Evolutionary conservation across 1,140 invertebrate genomes (phyloP).

Genomic region (Heliconius melpomene): DNA sequence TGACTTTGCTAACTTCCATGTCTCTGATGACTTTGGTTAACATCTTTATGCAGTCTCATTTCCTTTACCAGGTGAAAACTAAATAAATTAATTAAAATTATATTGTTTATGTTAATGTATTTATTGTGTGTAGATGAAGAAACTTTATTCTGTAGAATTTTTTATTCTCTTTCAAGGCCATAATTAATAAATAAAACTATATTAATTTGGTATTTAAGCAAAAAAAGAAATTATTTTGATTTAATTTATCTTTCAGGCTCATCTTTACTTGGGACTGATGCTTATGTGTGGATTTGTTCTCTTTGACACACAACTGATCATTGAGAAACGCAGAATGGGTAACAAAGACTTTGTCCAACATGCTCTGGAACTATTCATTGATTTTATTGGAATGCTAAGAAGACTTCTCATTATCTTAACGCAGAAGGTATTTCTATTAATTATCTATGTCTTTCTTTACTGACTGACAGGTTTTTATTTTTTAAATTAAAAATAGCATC

Average conservation of each 20-base stretch:
- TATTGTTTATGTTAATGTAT: no score
- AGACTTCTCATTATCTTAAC: conserved; percentile 93
- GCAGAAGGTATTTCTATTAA: conserved; percentile 86
- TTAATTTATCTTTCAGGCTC: conserved; percentile 80
- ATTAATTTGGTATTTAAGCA: background rate
- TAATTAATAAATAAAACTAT: no score
- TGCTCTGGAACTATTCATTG: conserved; percentile 94
- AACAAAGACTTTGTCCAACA: conserved; percentile 96
- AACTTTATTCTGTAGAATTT: no score
- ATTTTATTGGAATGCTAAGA: conserved; percentile 95
- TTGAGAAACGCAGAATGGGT: conserved; percentile 94
- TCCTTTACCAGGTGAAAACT: conserved; percentile 89
- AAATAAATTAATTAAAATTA: background rate
- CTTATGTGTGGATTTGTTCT: conserved; percentile 97
- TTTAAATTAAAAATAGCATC: no score
- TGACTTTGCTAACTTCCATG: conserved; percentile 91
- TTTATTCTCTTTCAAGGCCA: no score
- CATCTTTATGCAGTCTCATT: conserved; percentile 91
- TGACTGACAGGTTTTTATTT: no score
- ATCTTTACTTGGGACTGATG: conserved; percentile 93
- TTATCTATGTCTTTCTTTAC: no score
- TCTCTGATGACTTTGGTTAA: conserved; percentile 90
- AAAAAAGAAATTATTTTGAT: background rate
- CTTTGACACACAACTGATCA: conserved; percentile 97
- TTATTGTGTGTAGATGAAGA: no score